Percentiles rank a stretch among this genome's conserved stretches.
Conservation (phyloP, 2,113 vertebrate species). For the Phylloscopus trochilus region DNA sequence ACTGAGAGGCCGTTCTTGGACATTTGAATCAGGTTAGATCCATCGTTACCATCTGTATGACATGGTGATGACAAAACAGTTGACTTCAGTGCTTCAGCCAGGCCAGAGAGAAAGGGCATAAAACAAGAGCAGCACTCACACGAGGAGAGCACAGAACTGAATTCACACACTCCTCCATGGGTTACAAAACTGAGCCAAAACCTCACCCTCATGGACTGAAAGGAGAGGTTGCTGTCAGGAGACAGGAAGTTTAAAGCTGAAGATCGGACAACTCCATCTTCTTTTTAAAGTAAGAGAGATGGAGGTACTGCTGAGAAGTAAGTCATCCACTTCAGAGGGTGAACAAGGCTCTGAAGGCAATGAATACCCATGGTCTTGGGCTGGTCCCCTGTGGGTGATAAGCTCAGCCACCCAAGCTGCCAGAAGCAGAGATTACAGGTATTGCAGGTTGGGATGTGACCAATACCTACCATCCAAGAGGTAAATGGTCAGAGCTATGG, state of each 20-base stretch:
- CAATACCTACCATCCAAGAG: not conserved
- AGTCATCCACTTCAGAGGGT: not conserved
- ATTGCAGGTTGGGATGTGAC: not conserved
- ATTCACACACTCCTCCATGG: not conserved
- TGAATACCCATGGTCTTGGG: not conserved
- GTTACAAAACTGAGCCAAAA: not conserved
- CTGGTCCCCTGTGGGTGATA: not conserved
- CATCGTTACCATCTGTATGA: slow-evolving; percentile 92
- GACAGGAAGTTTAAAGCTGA: not conserved
- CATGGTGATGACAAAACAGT: slow-evolving; percentile 71
- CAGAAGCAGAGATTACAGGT: not conserved
- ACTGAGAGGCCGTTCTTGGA: slow-evolving; percentile 88
- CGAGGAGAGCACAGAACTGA: not conserved
- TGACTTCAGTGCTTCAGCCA: slow-evolving; percentile 59
- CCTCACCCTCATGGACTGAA: not conserved
- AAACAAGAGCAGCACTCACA: slow-evolving; percentile 10
- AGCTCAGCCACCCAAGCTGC: not conserved
- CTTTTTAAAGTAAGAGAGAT: not conserved
- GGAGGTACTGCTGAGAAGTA: not conserved
- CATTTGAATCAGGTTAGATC: slow-evolving; percentile 89
- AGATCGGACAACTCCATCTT: not conserved
- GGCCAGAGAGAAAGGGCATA: slow-evolving; percentile 24
- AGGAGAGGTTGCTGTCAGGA: not conserved
- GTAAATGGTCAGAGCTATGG: not conserved
- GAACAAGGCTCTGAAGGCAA: not conserved